A percentile compares a stretch with the other conserved stretches of the same genome.
Evolutionary conservation across 2,113 vertebrate species (phyloP).

Genomic region (Hepsetus odoe): DNA sequence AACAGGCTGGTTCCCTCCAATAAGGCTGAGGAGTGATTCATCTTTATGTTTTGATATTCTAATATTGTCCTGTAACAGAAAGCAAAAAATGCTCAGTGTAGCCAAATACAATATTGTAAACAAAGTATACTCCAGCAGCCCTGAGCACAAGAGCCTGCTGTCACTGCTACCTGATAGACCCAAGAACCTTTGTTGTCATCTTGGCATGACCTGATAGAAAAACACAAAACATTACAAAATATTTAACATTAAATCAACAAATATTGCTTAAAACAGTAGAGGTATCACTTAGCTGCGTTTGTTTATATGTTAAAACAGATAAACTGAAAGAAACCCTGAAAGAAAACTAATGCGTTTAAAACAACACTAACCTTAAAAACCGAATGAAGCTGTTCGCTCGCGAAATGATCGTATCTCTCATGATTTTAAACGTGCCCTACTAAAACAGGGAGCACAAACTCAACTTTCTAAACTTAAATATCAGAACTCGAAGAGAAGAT

Average conservation of each 20-base stretch:
- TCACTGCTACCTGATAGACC: conserved; percentile 34
- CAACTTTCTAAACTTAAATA: not conserved
- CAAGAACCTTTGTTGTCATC: conserved; percentile 40
- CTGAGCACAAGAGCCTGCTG: not conserved
- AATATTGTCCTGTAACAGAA: conserved; percentile 79
- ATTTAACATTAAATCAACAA: too few relatives aligned
- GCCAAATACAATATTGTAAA: too few relatives aligned
- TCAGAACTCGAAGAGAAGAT: not conserved
- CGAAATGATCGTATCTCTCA: conserved; percentile 40
- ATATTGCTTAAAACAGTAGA: too few relatives aligned
- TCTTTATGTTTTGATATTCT: conserved; percentile 75
- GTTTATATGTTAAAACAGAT: too few relatives aligned
- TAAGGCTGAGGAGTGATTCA: conserved; percentile 71
- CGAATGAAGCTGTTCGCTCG: conserved; percentile 38
- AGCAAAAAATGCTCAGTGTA: too few relatives aligned
- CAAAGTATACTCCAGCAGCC: not conserved
- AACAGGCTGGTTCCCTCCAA: conserved; percentile 66
- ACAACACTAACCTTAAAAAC: conserved; percentile 49
- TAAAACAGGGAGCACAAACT: not conserved
- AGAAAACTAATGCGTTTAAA: not conserved
- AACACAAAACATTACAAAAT: not conserved
- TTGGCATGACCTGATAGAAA: conserved; percentile 36
- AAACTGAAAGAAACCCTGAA: too few relatives aligned
- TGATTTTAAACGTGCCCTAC: not conserved
- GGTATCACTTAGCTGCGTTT: too few relatives aligned